phyloP scores from a whole-genome alignment of 2,113 vertebrate genomes.

The Amazona vittata region DNA sequence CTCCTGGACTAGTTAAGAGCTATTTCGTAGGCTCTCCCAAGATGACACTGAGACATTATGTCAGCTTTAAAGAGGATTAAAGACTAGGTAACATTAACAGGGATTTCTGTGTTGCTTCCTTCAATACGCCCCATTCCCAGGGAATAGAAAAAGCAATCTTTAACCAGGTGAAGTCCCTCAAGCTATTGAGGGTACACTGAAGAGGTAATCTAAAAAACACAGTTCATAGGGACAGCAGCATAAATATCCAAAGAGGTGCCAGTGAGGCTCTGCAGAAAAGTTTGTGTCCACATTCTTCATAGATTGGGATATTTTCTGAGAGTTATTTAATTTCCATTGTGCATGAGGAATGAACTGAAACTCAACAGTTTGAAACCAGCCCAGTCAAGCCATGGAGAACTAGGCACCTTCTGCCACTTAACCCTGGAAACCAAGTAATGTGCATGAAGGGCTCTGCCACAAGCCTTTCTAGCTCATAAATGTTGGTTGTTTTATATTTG shows the following conservation, averaged over 20 bases:
- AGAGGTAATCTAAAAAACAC: background rate
- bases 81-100: background rate
- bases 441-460: background rate
- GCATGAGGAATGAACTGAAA: background rate
- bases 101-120: background rate
- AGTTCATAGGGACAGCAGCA: background rate
- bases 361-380: background rate
- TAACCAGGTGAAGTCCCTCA: background rate
- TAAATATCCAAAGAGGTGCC: background rate
- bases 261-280: background rate
- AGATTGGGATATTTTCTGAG: background rate
- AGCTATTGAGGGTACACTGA: background rate
- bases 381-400: background rate
- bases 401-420: background rate
- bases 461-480: background rate
- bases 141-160: background rate
- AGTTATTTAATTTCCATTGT: background rate
- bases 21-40: background rate
- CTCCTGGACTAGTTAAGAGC: background rate
- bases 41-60: background rate
- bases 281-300: background rate
- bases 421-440: background rate
- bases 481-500: background rate
- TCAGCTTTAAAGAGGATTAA: constrained; percentile 1
- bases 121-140: background rate